These are phyloP conservation scores for Fundulus diaphanus DNA, from an alignment of 2,797 vertebrate species.

Conservation along the genomic window DNA sequence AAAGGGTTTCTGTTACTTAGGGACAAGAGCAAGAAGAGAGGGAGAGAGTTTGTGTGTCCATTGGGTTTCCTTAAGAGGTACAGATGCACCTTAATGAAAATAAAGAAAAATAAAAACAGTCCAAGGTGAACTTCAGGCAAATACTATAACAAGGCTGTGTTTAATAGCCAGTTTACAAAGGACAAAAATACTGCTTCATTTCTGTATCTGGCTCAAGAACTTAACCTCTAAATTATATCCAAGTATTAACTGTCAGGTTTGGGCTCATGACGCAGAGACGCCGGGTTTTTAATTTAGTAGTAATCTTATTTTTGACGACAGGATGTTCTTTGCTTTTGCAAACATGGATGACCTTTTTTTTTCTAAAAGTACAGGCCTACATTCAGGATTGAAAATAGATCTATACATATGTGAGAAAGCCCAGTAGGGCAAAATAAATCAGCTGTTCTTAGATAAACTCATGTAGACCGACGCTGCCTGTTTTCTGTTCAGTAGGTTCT, in stretches of 20 bases:
- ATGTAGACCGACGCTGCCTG: not conserved
- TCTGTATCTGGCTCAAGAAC: not conserved
- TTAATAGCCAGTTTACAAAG: slow-evolving; percentile 21
- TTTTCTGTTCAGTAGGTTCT: not conserved
- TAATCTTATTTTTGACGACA: not conserved
- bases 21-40: not conserved
- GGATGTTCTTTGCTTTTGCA: not conserved
- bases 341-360: not conserved
- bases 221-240: not conserved
- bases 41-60: not conserved
- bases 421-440: not conserved
- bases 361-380: not conserved
- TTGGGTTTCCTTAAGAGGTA: slow-evolving; percentile 6
- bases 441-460: not conserved
- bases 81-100: slow-evolving; percentile 22
- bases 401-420: not conserved
- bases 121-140: slow-evolving; percentile 31
- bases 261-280: not conserved
- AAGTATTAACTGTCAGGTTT: no score
- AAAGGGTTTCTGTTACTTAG: slow-evolving; percentile 15
- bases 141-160: slow-evolving; percentile 21
- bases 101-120: slow-evolving; percentile 10
- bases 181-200: not conserved
- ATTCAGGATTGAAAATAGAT: not conserved
- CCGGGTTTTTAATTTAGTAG: not conserved